Evolutionary conservation across 2,888 invertebrate genomes (phyloP).

Genomic region (Tribolium freemani): DNA sequence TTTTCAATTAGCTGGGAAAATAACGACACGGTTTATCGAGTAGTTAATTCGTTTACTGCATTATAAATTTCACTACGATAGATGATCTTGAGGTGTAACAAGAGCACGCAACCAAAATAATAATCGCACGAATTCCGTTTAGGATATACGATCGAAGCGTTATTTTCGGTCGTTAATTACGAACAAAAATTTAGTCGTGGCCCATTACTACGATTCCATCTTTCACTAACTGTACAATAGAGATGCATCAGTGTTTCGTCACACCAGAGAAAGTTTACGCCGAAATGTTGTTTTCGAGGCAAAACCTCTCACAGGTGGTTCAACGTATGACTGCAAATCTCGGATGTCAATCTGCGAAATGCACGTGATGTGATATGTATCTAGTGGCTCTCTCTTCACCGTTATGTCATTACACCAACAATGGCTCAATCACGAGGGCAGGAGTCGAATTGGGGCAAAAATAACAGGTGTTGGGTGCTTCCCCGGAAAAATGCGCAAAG

Average conservation of each 20-base stretch:
- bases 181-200: slow-evolving; percentile 13
- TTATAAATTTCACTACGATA: not conserved
- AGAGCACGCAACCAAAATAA: too few relatives aligned
- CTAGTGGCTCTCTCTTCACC: slow-evolving; percentile 48
- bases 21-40: slow-evolving; percentile 30
- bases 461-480: slow-evolving; percentile 16
- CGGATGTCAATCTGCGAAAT: slow-evolving; percentile 51
- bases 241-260: too few relatives aligned
- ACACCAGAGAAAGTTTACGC: too few relatives aligned
- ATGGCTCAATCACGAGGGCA: slow-evolving; percentile 51
- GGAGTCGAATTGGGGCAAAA: slow-evolving; percentile 33
- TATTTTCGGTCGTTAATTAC: slow-evolving; percentile 22
- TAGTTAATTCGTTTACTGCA: not conserved
- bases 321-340: slow-evolving; percentile 38
- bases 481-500: not conserved
- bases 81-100: too few relatives aligned
- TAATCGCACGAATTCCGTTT: too few relatives aligned
- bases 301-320: slow-evolving; percentile 27
- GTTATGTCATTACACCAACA: slow-evolving; percentile 54
- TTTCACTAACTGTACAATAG: too few relatives aligned
- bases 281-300: too few relatives aligned
- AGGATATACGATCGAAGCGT: slow-evolving; percentile 2
- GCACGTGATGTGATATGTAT: slow-evolving; percentile 53
- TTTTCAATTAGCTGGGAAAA: slow-evolving; percentile 40
- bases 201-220: not conserved